These are phyloP conservation scores for Danio aesculapii DNA, from an alignment of 2,797 vertebrate species.

Conservation along the genomic window DNA sequence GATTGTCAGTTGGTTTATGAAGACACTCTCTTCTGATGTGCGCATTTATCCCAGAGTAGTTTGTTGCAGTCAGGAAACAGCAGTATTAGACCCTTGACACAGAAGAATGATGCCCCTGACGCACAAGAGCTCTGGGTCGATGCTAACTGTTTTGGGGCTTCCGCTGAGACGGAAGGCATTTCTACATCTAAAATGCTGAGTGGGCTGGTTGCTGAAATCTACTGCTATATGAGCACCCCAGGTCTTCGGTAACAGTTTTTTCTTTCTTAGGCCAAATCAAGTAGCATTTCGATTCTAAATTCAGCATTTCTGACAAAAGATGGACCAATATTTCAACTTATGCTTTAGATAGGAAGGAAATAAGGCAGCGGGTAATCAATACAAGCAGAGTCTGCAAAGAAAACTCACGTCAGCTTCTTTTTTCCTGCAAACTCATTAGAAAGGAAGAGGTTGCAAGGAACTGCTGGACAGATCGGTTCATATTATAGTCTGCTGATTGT, in stretches of 20 bases:
- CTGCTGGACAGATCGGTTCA: conserved; percentile 15
- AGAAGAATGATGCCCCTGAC: conserved; percentile 52
- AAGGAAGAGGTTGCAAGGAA: conserved; percentile 49
- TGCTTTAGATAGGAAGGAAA: conserved; percentile 34
- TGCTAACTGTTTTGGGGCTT: conserved; percentile 53
- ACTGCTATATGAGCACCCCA: background rate
- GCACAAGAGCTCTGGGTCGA: conserved; percentile 49
- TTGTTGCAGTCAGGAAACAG: conserved; percentile 30
- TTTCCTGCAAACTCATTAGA: conserved; percentile 62
- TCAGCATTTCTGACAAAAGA: conserved; percentile 34
- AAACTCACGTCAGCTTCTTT: conserved; percentile 56
- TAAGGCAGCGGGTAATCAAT: conserved; percentile 56
- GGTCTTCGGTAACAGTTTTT: background rate
- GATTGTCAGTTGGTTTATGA: conserved; percentile 26
- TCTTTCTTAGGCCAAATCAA: conserved; percentile 6
- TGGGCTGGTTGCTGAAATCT: conserved; percentile 25
- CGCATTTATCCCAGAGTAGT: conserved; percentile 19
- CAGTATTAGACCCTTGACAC: conserved; percentile 27
- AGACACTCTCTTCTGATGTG: conserved; percentile 7
- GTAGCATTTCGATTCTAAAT: conserved; percentile 3
- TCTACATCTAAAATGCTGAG: conserved; percentile 47
- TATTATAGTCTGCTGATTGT: conserved; percentile 29
- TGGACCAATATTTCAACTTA: conserved; percentile 4
- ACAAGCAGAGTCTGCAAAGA: conserved; percentile 50
- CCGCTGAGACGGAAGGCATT: conserved; percentile 6